These are phyloP conservation scores for Xiphophorus birchmanni DNA, from an alignment of 2,797 vertebrate species.

Conservation along the genomic window DNA sequence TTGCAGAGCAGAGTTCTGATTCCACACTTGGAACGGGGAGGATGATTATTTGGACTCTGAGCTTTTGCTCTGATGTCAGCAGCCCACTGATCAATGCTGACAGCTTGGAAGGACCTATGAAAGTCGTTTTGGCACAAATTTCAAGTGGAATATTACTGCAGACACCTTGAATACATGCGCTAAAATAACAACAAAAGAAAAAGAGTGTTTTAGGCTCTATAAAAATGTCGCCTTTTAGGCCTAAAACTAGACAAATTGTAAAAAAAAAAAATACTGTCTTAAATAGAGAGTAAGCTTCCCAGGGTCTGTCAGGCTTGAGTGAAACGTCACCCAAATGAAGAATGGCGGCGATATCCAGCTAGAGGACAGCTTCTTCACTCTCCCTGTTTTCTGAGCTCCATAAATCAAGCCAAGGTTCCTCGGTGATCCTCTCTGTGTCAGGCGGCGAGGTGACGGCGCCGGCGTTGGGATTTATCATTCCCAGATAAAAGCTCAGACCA, in stretches of 20 bases:
- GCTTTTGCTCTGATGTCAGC: background rate
- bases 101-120: background rate
- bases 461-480: conserved; percentile 75
- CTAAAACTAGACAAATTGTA: conserved; percentile 21
- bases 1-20: background rate
- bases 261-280: conserved; percentile 12
- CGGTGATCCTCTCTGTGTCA: conserved; percentile 64
- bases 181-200: background rate
- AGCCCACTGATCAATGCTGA: background rate
- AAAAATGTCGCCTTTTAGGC: conserved; percentile 19
- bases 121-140: background rate
- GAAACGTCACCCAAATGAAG: conserved; percentile 79
- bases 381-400: conserved; percentile 63
- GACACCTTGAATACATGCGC: background rate
- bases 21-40: background rate
- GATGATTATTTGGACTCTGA: background rate
- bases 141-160: background rate
- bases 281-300: conserved; percentile 47
- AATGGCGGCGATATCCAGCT: conserved; percentile 76
- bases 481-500: conserved; percentile 77
- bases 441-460: conserved; percentile 20
- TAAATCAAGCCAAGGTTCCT: conserved; percentile 84
- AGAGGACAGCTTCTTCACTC: conserved; percentile 81
- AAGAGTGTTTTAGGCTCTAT: background rate
- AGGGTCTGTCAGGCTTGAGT: conserved; percentile 67